phyloP scores from a whole-genome alignment of 2,888 invertebrate species.

The Drosophila nr. medialis region DNA sequence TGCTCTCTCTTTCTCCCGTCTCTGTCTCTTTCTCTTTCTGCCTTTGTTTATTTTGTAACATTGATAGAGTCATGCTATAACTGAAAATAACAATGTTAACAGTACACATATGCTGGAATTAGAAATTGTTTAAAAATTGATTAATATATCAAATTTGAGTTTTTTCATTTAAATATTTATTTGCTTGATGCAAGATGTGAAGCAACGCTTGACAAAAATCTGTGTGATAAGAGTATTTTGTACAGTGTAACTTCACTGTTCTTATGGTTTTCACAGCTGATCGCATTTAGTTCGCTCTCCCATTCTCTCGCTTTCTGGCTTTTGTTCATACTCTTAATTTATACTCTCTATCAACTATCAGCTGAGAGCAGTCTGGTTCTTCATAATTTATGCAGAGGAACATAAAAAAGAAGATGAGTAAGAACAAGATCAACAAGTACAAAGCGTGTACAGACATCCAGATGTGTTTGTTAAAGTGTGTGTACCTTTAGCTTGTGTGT shows the following conservation, averaged over 20 bases:
- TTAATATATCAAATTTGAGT: not conserved
- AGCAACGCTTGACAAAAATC: not conserved
- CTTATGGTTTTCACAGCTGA: constrained; percentile 7
- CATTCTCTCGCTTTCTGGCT: not conserved
- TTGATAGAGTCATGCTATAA: not conserved
- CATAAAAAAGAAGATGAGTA: constrained; percentile 8
- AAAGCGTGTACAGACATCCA: constrained; percentile 3
- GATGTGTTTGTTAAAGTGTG: not conserved
- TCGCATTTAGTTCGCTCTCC: not conserved
- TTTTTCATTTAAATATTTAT: not conserved
- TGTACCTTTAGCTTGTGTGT: not conserved
- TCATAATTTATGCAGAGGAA: constrained; percentile 7
- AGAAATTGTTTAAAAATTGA: not conserved
- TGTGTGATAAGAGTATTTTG: not conserved
- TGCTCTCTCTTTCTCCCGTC: not conserved
- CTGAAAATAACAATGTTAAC: not conserved
- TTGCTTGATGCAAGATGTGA: not conserved
- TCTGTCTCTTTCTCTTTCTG: not conserved
- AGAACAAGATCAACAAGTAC: constrained; percentile 20
- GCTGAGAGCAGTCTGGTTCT: constrained; percentile 18
- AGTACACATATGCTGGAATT: not conserved
- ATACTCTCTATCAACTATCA: constrained; percentile 15
- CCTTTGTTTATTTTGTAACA: not conserved
- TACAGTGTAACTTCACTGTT: not conserved
- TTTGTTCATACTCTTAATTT: not conserved